These are phyloP conservation scores for Lycaena phlaeas DNA, from an alignment of 2,888 invertebrate genomes.

Conservation along the genomic window DNA sequence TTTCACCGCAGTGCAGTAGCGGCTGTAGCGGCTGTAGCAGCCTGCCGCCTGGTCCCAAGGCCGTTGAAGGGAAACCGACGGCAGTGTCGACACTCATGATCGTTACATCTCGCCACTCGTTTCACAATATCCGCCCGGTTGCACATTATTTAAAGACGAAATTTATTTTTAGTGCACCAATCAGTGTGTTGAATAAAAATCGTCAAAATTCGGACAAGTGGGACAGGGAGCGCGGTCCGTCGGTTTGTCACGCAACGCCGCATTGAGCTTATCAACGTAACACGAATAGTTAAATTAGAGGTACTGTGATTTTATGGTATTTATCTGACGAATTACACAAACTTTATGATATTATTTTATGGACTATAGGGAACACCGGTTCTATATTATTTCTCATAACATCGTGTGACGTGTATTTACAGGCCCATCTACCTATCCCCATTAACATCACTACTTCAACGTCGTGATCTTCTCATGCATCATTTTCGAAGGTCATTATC, in stretches of 20 bases:
- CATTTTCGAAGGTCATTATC: conserved; percentile 20
- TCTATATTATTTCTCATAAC: too few relatives aligned
- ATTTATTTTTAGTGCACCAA: neutral
- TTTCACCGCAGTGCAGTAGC: conserved; percentile 31
- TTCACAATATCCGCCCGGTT: conserved; percentile 16
- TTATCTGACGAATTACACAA: too few relatives aligned
- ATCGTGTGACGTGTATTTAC: too few relatives aligned
- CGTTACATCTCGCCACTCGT: conserved; percentile 46
- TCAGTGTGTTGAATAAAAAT: neutral
- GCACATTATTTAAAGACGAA: neutral
- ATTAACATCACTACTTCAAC: too few relatives aligned
- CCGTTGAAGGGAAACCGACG: conserved; percentile 65
- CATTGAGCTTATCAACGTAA: conserved; percentile 43
- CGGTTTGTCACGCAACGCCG: conserved; percentile 47
- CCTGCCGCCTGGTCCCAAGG: conserved; percentile 55
- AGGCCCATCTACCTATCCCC: too few relatives aligned
- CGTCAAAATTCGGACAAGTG: conserved; percentile 21
- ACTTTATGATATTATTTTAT: too few relatives aligned
- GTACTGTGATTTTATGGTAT: too few relatives aligned
- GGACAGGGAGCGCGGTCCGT: conserved; percentile 32
- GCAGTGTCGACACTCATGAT: conserved; percentile 45
- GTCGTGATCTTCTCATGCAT: too few relatives aligned
- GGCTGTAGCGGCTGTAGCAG: conserved; percentile 42
- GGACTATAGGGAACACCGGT: too few relatives aligned
- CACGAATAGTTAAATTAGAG: too few relatives aligned